Conservation (phyloP, 2,797 vertebrate genomes). For the Sebastiscus albofasciatus region DNA sequence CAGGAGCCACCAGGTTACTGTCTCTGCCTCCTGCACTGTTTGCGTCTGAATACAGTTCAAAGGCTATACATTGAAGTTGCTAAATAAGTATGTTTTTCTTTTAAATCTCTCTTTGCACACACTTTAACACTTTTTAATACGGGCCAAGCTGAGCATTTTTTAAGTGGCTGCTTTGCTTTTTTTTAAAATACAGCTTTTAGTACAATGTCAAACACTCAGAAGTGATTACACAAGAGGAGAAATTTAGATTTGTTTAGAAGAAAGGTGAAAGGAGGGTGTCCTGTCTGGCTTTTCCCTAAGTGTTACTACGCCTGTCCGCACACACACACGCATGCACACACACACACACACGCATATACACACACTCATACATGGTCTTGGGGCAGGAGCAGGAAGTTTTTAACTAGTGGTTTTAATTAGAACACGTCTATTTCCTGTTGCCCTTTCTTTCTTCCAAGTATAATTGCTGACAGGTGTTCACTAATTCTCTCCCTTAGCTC, state of each 20-base stretch:
- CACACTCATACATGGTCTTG: constrained; percentile 77
- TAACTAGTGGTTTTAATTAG: constrained; percentile 99
- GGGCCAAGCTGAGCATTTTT: neutral
- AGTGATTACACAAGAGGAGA: constrained; percentile 60
- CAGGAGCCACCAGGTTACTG: constrained; percentile 8
- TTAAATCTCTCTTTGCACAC: neutral
- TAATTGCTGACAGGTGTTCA: constrained; percentile 99
- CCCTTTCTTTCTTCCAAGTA: constrained; percentile 88
- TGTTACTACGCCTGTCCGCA: neutral
- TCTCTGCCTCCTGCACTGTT: constrained; percentile 13
- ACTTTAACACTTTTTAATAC: neutral
- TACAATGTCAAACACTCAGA: neutral
- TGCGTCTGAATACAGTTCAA: constrained; percentile 1
- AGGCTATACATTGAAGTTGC: neutral
- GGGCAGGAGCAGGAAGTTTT: constrained; percentile 97
- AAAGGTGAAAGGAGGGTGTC: constrained; percentile 58
- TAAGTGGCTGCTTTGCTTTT: neutral
- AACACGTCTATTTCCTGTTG: constrained; percentile 97
- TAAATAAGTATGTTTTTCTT: neutral
- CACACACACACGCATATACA: neutral
- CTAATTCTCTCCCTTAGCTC: constrained; percentile 64
- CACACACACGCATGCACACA: constrained; percentile 15
- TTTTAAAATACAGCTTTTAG: neutral
- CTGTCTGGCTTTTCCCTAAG: constrained; percentile 79
- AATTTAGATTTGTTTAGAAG: constrained; percentile 10